Evolutionary conservation across 1,140 invertebrate species (phyloP).

Genomic region (Drosophila tropicalis): DNA sequence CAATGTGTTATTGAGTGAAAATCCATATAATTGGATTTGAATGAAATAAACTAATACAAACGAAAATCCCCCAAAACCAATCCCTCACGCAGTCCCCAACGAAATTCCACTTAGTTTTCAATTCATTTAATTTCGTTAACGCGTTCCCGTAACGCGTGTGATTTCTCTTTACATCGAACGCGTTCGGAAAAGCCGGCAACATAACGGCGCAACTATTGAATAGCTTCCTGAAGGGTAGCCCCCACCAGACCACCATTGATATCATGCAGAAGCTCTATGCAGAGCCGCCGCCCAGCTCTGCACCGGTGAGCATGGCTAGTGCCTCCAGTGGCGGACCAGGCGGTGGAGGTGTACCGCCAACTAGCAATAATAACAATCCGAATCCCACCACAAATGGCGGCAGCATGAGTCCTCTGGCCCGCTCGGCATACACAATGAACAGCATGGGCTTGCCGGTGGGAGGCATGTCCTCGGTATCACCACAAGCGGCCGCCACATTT

Average conservation of each 20-base stretch:
- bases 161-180: constrained; percentile 44
- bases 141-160: constrained; percentile 52
- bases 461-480: constrained; percentile 87
- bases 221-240: constrained; percentile 81
- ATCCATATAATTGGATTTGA: background rate
- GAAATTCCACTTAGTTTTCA: constrained; percentile 14
- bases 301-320: constrained; percentile 78
- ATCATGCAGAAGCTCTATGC: constrained; percentile 84
- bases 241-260: constrained; percentile 82
- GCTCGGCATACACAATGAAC: constrained; percentile 90
- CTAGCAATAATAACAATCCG: constrained; percentile 52
- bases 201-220: constrained; percentile 83
- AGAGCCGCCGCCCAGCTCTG: constrained; percentile 83
- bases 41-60: background rate
- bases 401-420: constrained; percentile 87
- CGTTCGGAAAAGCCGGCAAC: constrained; percentile 73
- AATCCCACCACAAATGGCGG: constrained; percentile 74
- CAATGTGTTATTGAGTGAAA: constrained; percentile 21
- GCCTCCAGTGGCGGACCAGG: constrained; percentile 61
- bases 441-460: constrained; percentile 90
- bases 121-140: constrained; percentile 34
- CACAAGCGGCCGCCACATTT: constrained; percentile 86
- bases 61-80: no score
- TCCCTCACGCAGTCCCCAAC: background rate
- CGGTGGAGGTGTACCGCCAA: constrained; percentile 51